Evolutionary conservation across 2,797 vertebrate species (phyloP).

Genomic region (Syngnathus acus): DNA sequence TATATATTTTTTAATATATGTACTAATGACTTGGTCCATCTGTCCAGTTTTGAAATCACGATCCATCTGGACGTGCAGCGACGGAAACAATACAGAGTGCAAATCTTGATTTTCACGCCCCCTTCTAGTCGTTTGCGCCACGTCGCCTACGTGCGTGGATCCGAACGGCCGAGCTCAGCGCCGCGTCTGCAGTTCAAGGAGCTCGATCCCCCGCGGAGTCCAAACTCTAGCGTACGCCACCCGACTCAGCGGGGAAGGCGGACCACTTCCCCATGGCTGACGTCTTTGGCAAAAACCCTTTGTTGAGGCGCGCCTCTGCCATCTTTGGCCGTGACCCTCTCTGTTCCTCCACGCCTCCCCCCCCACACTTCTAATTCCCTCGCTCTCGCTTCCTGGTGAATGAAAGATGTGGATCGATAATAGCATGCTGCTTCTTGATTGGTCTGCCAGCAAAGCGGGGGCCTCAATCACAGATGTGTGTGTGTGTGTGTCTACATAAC

Average conservation of each 20-base stretch:
- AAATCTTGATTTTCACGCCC: no score
- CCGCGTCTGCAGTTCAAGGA: background rate
- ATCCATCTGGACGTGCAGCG: no score
- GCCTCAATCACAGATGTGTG: background rate
- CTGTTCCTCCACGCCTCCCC: slow-evolving; percentile 11
- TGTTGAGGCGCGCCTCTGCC: slow-evolving; percentile 68
- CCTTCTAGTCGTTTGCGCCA: background rate
- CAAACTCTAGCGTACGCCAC: background rate
- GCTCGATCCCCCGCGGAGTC: background rate
- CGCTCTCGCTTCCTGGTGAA: slow-evolving; percentile 39
- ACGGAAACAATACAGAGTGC: no score
- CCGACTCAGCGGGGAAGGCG: no score
- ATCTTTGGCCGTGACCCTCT: slow-evolving; percentile 70
- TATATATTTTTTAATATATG: no score
- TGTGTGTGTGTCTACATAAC: background rate
- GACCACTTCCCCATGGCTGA: no score
- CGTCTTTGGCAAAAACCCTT: slow-evolving; percentile 55
- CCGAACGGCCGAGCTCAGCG: background rate
- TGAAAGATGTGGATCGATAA: slow-evolving; percentile 68
- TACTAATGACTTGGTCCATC: no score
- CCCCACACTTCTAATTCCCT: slow-evolving; percentile 39
- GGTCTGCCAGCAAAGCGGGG: slow-evolving; percentile 44
- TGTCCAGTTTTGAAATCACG: no score
- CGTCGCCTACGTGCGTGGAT: background rate
- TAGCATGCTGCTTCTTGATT: slow-evolving; percentile 67